Conservation (phyloP, 2,797 vertebrate genomes). For the Lateolabrax maculatus region DNA sequence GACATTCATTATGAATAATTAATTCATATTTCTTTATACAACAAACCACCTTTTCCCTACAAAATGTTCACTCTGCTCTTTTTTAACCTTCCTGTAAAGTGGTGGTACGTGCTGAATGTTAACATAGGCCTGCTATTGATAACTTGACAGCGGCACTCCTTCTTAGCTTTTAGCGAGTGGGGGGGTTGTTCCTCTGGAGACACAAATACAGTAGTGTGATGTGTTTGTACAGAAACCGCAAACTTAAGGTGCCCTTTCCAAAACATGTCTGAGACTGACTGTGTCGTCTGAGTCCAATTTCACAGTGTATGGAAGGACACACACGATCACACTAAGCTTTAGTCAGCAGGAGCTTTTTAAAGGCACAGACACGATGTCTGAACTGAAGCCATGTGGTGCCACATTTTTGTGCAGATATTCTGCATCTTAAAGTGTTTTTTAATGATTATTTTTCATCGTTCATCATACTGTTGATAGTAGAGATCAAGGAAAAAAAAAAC, state of each 20-base stretch:
- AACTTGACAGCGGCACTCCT: constrained; percentile 30
- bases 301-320: constrained; percentile 31
- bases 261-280: constrained; percentile 68
- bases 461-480: neutral
- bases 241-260: constrained; percentile 53
- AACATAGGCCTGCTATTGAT: constrained; percentile 75
- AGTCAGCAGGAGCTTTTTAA: constrained; percentile 12
- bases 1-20: neutral
- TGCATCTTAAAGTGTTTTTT: neutral
- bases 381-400: neutral
- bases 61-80: constrained; percentile 1
- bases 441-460: neutral
- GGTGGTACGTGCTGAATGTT: neutral
- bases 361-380: neutral
- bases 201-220: constrained; percentile 75
- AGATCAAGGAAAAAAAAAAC: neutral
- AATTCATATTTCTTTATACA: constrained; percentile 19
- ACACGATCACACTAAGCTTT: constrained; percentile 19
- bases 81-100: constrained; percentile 29
- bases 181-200: constrained; percentile 31
- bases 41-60: constrained; percentile 8
- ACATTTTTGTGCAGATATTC: neutral
- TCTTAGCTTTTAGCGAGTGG: constrained; percentile 33
- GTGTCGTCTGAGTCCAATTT: constrained; percentile 49
- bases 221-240: constrained; percentile 72